Evolutionary conservation across 2,888 invertebrate genomes (phyloP).

Genomic region (Ommatoiulus sabulosus): DNA sequence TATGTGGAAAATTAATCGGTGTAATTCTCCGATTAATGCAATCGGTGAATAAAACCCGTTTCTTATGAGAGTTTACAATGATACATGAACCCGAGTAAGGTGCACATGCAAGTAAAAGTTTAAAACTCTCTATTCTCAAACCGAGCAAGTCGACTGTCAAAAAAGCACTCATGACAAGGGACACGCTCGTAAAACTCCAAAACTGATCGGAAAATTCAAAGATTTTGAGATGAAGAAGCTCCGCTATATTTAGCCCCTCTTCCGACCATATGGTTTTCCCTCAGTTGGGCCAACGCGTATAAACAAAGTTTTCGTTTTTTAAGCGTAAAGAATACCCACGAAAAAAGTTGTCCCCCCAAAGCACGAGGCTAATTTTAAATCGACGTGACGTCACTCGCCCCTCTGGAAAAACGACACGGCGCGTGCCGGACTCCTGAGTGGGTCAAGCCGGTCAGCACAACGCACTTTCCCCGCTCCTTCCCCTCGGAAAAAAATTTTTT

Average conservation of each 20-base stretch:
- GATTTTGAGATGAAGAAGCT: background rate
- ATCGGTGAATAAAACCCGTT: no score
- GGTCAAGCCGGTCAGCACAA: background rate
- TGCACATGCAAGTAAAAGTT: no score
- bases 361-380: background rate
- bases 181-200: background rate
- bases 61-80: no score
- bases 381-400: background rate
- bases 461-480: background rate
- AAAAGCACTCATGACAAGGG: background rate
- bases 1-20: no score
- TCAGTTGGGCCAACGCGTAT: background rate
- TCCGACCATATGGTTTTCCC: conserved; percentile 5
- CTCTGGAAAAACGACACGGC: background rate
- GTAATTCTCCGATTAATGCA: no score
- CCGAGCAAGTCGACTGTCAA: background rate
- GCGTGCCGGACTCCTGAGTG: background rate
- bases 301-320: background rate
- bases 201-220: background rate
- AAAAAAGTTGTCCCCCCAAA: background rate
- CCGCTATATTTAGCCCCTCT: background rate
- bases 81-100: no score
- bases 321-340: background rate
- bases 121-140: no score
- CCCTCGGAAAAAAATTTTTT: background rate